Base-by-base conservation (phyloP, 2,113 vertebrate species). In the Macroglossus sobrinus region DNA sequence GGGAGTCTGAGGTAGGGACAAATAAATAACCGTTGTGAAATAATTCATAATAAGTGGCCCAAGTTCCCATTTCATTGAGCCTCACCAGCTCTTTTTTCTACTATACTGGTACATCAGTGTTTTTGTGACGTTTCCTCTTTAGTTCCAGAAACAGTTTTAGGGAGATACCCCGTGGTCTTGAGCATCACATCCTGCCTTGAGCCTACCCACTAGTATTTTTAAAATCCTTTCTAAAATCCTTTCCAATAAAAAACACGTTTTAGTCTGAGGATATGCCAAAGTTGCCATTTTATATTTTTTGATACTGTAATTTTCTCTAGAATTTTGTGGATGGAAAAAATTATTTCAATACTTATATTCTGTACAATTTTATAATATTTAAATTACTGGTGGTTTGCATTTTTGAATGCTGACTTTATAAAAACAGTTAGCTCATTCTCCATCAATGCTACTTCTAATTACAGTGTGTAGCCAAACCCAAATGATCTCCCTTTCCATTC, bases 321-420 rank as follows among this genome's bases (percentile, higher is more conserved):
- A 96, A 95, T 94, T 96, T 94, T 97, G 97, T 96, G 97, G 97
- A 96, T 97, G 97, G 97, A 98, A 98, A 98, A 98, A 97, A 97
- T 97, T 96, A 97, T 97, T 97, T 95, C 96, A 94, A 40, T 97
- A 91, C 89, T 98, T 96, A 84, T 87, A 94, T 96, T 96, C 95
- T 96, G 96, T 80, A 91, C 93, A 93, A 55, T 96, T 97, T 98
- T 95, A 53, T 97, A 97, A 98, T 97, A 97, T 97, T 97, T 96
- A 97, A 97, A 97, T 96, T 95, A 93, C 97, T 93, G 86, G 97
- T 97, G 97, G 97, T 97, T 98, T 97, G 94, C 95, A 93, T 97
- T 96, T 98, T 96, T 97, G 94, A 97, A 98, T 94, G 82, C 97
- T 97, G 96, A 97, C 94, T 96, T 93, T 98, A 93, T 86, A 74